These are phyloP conservation scores for Eupleurogrammus muticus DNA, from an alignment of 2,797 vertebrate species.

Conservation along the genomic window DNA sequence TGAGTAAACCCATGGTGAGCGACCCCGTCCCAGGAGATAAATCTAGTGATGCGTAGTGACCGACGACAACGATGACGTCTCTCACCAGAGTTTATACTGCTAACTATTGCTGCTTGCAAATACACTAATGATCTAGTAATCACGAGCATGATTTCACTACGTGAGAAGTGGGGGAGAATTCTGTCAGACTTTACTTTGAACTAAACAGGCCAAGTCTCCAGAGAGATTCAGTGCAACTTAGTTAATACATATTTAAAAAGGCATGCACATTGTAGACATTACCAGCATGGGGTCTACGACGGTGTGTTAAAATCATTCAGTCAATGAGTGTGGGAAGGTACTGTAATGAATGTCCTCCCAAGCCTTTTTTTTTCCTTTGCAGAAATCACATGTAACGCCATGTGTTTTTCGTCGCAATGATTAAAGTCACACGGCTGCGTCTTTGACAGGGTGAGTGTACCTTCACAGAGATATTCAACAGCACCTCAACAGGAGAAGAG, in stretches of 20 bases:
- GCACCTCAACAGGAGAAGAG: not conserved
- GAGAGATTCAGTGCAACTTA: constrained; percentile 60
- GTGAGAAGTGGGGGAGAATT: constrained; percentile 12
- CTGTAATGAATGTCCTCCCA: constrained; percentile 34
- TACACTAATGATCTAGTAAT: constrained; percentile 33
- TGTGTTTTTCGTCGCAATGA: constrained; percentile 33
- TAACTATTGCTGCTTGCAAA: constrained; percentile 19
- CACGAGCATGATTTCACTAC: constrained; percentile 47
- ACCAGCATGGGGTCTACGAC: constrained; percentile 31
- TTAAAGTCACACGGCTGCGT: constrained; percentile 14
- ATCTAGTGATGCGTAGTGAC: constrained; percentile 32
- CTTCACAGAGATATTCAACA: constrained; percentile 1
- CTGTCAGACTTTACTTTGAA: constrained; percentile 61
- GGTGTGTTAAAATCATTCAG: constrained; percentile 35
- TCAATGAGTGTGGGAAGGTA: constrained; percentile 48
- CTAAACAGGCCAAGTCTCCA: constrained; percentile 68
- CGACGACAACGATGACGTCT: constrained; percentile 30
- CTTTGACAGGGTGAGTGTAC: constrained; percentile 8
- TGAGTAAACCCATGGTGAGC: constrained; percentile 53
- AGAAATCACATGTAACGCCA: constrained; percentile 37
- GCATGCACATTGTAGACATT: constrained; percentile 42
- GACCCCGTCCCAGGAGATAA: constrained; percentile 40
- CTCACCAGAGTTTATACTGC: constrained; percentile 11
- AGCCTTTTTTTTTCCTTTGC: not conserved
- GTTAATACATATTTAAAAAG: constrained; percentile 76